Conservation (phyloP, 2,113 vertebrate genomes). For the Pterocles burchelli region DNA sequence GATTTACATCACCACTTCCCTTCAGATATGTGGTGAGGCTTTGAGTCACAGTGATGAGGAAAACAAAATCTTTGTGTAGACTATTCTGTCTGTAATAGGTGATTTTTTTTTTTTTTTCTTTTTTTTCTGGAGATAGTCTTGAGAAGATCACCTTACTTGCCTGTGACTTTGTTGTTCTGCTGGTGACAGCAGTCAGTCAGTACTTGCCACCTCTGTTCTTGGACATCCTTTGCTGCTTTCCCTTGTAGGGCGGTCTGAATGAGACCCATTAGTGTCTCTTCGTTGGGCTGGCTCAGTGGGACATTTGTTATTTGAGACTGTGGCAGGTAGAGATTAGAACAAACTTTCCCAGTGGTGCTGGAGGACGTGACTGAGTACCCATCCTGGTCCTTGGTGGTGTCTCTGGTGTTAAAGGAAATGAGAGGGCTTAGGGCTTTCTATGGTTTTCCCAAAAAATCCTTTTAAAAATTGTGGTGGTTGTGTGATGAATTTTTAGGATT, state of each 20-base stretch:
- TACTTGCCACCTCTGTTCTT: not conserved
- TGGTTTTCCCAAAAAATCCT: not conserved
- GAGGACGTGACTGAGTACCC: not conserved
- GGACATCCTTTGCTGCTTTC: not conserved
- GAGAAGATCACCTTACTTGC: not conserved
- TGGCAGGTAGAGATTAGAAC: not conserved
- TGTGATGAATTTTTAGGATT: not conserved
- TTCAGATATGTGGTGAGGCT: not conserved
- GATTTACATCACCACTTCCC: not conserved
- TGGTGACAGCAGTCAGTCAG: not conserved
- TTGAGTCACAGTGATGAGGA: not conserved
- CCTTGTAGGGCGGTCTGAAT: not conserved
- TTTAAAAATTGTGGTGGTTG: not conserved
- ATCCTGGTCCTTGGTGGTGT: not conserved
- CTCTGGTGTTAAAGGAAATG: not conserved
- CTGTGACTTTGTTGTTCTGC: not conserved
- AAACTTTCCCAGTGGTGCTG: not conserved
- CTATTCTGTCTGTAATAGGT: accelerated
- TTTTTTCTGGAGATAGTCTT: not conserved
- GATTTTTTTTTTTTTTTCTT: not conserved
- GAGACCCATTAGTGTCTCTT: not conserved
- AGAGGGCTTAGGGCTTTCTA: not conserved
- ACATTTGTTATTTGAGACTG: accelerated
- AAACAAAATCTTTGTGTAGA: not conserved
- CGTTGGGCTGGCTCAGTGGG: not conserved